phyloP scores from a whole-genome alignment of 1,140 invertebrate species.

The Potamilus streckersoni region DNA sequence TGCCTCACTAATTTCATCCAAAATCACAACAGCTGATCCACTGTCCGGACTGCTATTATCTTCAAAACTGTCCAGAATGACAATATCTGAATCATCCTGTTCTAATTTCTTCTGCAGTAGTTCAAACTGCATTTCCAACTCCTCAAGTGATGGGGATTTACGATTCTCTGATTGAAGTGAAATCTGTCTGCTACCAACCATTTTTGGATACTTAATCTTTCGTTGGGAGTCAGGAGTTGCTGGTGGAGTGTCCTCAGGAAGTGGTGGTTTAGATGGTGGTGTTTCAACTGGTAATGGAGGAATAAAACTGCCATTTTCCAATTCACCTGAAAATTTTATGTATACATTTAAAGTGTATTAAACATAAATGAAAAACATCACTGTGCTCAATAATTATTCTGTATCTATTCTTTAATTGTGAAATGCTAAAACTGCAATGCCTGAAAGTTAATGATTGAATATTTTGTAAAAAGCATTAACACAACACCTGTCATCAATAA shows the following conservation, averaged over 20 bases:
- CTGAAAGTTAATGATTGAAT: too few species aligned
- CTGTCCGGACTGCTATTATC: conserved; percentile 47
- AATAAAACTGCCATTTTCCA: conserved; percentile 9
- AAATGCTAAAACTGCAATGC: too few species aligned
- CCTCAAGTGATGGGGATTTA: conserved; percentile 49
- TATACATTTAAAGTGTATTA: too few species aligned
- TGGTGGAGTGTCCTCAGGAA: conserved; percentile 42
- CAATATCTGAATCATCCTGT: conserved; percentile 26
- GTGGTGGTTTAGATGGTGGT: conserved; percentile 37
- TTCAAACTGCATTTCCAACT: conserved; percentile 46
- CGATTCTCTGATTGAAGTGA: not conserved
- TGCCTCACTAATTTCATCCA: conserved; percentile 9
- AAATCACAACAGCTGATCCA: not conserved
- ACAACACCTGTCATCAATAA: too few species aligned
- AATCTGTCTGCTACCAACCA: not conserved
- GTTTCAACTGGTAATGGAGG: conserved; percentile 47
- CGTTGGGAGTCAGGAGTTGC: conserved; percentile 26
- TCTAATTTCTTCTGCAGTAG: conserved; percentile 43
- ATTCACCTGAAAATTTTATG: too few species aligned
- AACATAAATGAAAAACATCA: too few species aligned
- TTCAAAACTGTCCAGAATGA: conserved; percentile 33
- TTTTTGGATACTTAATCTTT: too few species aligned
- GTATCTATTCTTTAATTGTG: not conserved
- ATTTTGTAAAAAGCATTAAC: too few species aligned
- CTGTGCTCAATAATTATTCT: not conserved